phyloP scores from a whole-genome alignment of 92 coral and sea anemone species.

The Phenganax subtilis region DNA sequence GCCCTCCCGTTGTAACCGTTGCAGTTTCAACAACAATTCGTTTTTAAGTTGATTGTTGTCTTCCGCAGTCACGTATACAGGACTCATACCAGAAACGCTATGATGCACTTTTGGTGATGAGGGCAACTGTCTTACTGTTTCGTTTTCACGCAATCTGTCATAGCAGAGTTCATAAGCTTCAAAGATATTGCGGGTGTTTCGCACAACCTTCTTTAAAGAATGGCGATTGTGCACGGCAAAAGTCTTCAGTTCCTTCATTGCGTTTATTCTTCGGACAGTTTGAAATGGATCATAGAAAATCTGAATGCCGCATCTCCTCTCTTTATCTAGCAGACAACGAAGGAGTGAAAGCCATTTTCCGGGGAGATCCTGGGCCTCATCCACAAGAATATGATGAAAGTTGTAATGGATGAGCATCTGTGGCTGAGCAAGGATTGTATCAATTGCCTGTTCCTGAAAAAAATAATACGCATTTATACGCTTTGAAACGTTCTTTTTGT shows the following conservation, averaged over 20 bases:
- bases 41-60: not conserved
- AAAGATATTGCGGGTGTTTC: conserved; percentile 9
- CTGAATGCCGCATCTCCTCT: not conserved
- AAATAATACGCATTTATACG: not conserved
- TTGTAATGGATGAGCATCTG: not conserved
- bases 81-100: conserved; percentile 2
- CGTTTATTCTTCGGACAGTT: not conserved
- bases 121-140: too few relatives aligned
- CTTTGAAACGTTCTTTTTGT: not conserved
- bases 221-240: not conserved
- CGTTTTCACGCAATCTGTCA: not conserved
- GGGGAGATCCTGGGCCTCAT: conserved; percentile 46
- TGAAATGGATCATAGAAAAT: conserved; percentile 21
- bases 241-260: not conserved
- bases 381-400: conserved; percentile 38
- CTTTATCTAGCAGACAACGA: not conserved
- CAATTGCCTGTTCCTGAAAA: not conserved
- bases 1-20: not conserved
- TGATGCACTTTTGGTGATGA: conserved; percentile 1
- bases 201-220: not conserved
- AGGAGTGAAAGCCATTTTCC: conserved; percentile 37
- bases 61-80: not conserved
- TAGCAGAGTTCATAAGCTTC: conserved; percentile 17
- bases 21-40: not conserved
- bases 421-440: not conserved